Percentiles rank a stretch among this genome's conserved stretches.
These are phyloP conservation scores for Lithodes maja DNA, from an alignment of 2,888 invertebrate genomes.

Conservation along the genomic window DNA sequence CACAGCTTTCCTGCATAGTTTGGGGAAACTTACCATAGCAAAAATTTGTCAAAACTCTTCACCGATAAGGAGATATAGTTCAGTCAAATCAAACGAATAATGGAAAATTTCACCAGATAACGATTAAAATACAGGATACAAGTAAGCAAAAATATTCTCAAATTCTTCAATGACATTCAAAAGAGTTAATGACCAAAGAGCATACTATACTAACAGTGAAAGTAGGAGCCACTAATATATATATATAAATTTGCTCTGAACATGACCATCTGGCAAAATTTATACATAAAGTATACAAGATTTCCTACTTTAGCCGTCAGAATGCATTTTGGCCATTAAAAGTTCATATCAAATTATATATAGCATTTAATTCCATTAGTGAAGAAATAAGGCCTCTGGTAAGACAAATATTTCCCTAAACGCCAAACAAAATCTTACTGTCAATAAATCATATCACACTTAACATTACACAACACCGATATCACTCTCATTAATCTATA, in stretches of 20 bases:
- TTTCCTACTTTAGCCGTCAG: not conserved
- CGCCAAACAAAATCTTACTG: not conserved
- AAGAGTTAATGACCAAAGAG: too few relatives aligned
- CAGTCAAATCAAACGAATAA: not conserved
- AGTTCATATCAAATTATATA: not conserved
- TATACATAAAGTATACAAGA: too few relatives aligned
- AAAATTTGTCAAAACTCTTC: not conserved
- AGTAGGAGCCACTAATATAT: too few relatives aligned
- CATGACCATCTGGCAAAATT: too few relatives aligned
- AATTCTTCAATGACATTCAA: too few relatives aligned
- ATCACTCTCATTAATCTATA: not conserved
- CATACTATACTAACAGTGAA: too few relatives aligned
- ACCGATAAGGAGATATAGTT: not conserved
- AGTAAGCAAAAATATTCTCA: too few relatives aligned
- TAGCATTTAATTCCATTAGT: not conserved
- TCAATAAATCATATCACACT: not conserved
- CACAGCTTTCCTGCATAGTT: conserved; percentile 61
- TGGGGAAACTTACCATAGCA: conserved; percentile 19
- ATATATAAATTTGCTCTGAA: too few relatives aligned
- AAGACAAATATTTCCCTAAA: not conserved
- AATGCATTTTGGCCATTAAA: not conserved
- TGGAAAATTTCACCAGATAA: not conserved
- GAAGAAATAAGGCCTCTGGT: not conserved
- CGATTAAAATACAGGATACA: too few relatives aligned
- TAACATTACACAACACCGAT: not conserved